Percentiles rank a stretch among this genome's conserved stretches.
These are phyloP conservation scores for Phenganax subtilis DNA, from an alignment of 92 coral and sea anemone genomes.

Conservation along the genomic window DNA sequence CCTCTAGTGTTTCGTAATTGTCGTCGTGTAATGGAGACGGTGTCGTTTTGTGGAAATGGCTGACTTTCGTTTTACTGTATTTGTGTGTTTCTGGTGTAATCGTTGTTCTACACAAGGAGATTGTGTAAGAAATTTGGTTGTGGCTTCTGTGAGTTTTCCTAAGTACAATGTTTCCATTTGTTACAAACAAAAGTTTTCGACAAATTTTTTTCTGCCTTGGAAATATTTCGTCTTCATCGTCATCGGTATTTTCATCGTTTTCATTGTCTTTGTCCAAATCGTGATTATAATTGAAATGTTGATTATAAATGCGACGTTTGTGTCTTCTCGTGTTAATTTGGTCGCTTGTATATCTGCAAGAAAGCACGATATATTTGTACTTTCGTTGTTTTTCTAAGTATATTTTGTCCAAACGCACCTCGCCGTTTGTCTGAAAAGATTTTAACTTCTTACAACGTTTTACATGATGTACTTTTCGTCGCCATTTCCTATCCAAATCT, in stretches of 20 bases:
- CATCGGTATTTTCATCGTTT: neutral
- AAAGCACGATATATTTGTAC: conserved; percentile 30
- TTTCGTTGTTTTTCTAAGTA: conserved; percentile 17
- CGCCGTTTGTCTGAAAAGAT: conserved; percentile 64
- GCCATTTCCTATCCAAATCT: conserved; percentile 60
- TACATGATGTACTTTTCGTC: conserved; percentile 55
- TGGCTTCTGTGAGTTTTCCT: neutral
- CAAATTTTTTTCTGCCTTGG: conserved; percentile 8
- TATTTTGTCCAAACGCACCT: conserved; percentile 41
- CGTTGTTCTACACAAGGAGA: conserved; percentile 13
- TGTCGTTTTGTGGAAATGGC: neutral
- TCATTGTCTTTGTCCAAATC: conserved; percentile 3
- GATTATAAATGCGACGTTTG: neutral
- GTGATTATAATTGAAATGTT: neutral
- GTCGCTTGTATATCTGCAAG: conserved; percentile 1
- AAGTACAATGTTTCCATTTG: conserved; percentile 23
- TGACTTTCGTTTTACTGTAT: neutral
- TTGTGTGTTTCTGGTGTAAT: neutral
- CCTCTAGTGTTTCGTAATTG: neutral
- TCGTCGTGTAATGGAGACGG: neutral
- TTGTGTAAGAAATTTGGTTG: conserved; percentile 7
- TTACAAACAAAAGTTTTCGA: conserved; percentile 25
- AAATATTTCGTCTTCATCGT: neutral
- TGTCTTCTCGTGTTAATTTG: neutral
- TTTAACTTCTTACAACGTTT: conserved; percentile 61